Conservation (phyloP, 2,888 invertebrate genomes). For the Drosophila acutilabella region DNA sequence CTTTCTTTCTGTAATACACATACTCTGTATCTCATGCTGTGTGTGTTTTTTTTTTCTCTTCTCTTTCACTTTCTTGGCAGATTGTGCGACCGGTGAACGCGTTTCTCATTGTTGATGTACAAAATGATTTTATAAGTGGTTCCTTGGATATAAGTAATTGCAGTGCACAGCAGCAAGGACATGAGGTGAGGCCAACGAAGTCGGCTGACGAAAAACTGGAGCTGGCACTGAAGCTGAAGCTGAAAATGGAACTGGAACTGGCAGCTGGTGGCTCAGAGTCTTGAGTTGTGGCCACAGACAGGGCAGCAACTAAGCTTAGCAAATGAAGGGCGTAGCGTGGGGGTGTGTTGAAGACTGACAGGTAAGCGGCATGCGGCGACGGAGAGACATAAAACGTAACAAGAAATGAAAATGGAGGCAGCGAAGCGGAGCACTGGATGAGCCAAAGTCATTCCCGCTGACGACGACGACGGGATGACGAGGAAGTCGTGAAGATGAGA, state of each 20-base stretch:
- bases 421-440: conserved; percentile 60
- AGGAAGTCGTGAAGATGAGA: conserved; percentile 21
- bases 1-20: conserved; percentile 35
- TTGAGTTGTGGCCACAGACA: conserved; percentile 64
- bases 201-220: conserved; percentile 36
- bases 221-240: conserved; percentile 32
- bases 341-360: conserved; percentile 22
- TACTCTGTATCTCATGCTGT: conserved; percentile 17
- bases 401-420: conserved; percentile 80
- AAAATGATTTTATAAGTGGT: conserved; percentile 98
- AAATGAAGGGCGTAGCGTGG: background rate
- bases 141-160: conserved; percentile 96
- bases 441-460: conserved; percentile 76
- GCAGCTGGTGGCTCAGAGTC: conserved; percentile 42
- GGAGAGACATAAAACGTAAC: conserved; percentile 79
- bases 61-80: conserved; percentile 85
- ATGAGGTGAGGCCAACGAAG: conserved; percentile 87
- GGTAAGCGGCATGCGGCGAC: conserved; percentile 63
- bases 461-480: conserved; percentile 40
- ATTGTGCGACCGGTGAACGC: conserved; percentile 94
- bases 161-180: conserved; percentile 95
- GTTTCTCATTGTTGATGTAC: conserved; percentile 97
- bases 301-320: conserved; percentile 50
- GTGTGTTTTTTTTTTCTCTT: conserved; percentile 33
- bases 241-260: conserved; percentile 49